Evolutionary conservation across 37 sponge, comb jelly and placozoan species (phyloP), one percentile per base, ranked within the genome.

Genomic region (Aplysina aerophoba): DNA sequence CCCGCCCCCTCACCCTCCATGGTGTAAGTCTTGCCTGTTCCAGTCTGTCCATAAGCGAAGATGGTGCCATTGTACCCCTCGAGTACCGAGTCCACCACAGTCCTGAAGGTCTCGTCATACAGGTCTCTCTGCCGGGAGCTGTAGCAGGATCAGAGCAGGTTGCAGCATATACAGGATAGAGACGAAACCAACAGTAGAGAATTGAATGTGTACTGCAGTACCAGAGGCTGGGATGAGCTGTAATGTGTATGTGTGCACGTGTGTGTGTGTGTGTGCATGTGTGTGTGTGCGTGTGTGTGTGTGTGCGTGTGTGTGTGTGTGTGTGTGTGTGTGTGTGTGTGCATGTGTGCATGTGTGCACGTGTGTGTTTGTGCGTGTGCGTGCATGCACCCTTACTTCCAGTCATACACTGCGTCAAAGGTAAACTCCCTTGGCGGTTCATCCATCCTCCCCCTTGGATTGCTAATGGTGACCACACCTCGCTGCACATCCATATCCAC

Each of bases 1-100:
- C 50, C 50, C 78, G 1, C 15, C 24, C 31, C 20, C 59, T 55
- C 81, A 89, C 98, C 98, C 87, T 98, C 95, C 98, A 98, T 98
- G 55, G 98, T 98, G 71, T 87, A 96, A 0, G 98, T 98, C 85
- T 98, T 98, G 0, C 98, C 98, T 53, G 98, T 96, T 4, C 98
- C 98, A 13, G 98, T 98, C 83, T 98, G 98, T 30, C 98, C 98
- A 80, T 98, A 98, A n/a, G 98, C 98, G 87, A 98, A 98, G 25
- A 98, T 90, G 12, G 98, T 98, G 0, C 97, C 97, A 89, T 95
- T 96, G 66, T 96, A 96, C 15, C 96, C 98, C 66, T 95, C 86
- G 22, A 97, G 73, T 8, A 95, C 98, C 61, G 94, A 85, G 21
- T 95, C 95, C 44, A 97, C 96, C 40, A 95, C 89, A 37, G 91